Conservation (phyloP, 2,888 invertebrate genomes). For the Agrochola lychnidis region DNA sequence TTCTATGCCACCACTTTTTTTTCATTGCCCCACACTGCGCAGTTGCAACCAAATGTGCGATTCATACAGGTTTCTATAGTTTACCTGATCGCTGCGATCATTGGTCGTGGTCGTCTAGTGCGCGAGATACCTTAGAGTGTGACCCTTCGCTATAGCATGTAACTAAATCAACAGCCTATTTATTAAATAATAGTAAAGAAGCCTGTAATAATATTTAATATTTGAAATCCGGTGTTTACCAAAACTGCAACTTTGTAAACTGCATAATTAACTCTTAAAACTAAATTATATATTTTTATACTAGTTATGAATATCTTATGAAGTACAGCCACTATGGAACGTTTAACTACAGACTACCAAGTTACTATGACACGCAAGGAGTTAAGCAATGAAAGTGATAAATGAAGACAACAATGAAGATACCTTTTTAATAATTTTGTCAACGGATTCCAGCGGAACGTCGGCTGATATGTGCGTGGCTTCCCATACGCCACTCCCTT, state of each 20-base stretch:
- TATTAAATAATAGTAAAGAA: no score
- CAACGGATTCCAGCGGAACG: conserved; percentile 79
- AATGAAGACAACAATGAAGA: conserved; percentile 31
- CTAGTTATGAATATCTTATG: background rate
- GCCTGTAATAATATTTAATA: no score
- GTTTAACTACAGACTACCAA: conserved; percentile 12
- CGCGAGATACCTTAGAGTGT: no score
- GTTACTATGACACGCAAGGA: conserved; percentile 1
- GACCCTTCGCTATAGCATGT: background rate
- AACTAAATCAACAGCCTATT: background rate
- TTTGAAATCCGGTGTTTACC: background rate
- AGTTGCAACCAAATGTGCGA: no score
- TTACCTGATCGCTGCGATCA: no score
- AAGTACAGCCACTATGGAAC: conserved; percentile 6
- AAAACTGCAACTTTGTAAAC: conserved; percentile 1
- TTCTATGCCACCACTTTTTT: no score
- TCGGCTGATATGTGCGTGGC: conserved; percentile 68
- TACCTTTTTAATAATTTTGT: conserved; percentile 90
- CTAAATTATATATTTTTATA: conserved; percentile 4
- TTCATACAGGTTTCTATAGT: no score
- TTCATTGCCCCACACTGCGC: no score
- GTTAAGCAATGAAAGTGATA: conserved; percentile 32
- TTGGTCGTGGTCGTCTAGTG: no score
- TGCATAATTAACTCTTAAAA: conserved; percentile 13
- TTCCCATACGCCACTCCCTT: conserved; percentile 72